A percentile compares a stretch with the other conserved stretches of the same genome.
phyloP scores from a whole-genome alignment of 2,113 vertebrate genomes.

The Danionella cerebrum region DNA sequence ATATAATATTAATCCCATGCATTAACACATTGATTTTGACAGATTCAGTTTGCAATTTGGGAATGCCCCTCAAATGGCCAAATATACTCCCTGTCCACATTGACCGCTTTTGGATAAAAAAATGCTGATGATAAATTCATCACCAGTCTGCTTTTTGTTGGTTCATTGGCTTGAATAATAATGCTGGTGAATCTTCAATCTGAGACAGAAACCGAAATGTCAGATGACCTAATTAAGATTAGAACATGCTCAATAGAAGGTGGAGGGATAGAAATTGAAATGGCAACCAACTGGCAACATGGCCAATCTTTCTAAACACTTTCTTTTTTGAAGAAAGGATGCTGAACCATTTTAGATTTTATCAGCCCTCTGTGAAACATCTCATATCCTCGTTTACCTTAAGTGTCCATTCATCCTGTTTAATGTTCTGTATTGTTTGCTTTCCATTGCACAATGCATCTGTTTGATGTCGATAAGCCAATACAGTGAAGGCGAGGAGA shows the following conservation, averaged over 20 bases:
- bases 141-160: not conserved
- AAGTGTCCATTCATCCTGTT: conserved; percentile 34
- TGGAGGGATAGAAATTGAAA: not conserved
- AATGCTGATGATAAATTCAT: too few relatives aligned
- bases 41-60: too few relatives aligned
- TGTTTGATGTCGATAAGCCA: conserved; percentile 30
- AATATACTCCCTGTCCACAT: too few relatives aligned
- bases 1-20: too few relatives aligned
- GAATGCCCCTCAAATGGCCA: too few relatives aligned
- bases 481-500: conserved; percentile 14
- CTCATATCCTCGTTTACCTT: conserved; percentile 31
- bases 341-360: not conserved
- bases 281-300: not conserved
- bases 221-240: not conserved
- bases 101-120: too few relatives aligned
- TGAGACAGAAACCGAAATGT: not conserved
- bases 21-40: too few relatives aligned
- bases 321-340: not conserved
- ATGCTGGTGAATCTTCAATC: not conserved
- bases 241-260: not conserved
- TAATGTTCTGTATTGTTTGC: conserved; percentile 34
- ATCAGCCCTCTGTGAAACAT: conserved; percentile 12
- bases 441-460: conserved; percentile 29
- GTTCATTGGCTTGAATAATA: not conserved
- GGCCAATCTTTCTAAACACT: not conserved